Base-by-base conservation (phyloP, 2,113 vertebrate species). In the Scortum barcoo region DNA sequence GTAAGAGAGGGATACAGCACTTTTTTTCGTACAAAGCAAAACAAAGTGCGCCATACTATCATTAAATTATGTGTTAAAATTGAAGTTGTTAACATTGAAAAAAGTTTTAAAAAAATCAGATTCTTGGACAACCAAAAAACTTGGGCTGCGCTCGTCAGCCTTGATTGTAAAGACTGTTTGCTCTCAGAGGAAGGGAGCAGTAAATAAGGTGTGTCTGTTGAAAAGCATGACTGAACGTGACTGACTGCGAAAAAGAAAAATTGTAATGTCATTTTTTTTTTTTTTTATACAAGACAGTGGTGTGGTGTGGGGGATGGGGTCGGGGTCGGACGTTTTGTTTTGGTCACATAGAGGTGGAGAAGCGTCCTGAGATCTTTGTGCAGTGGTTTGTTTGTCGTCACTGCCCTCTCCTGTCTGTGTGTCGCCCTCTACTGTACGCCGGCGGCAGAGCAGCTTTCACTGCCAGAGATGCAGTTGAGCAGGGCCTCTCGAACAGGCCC, bases 161-260 rank as follows among this genome's bases (percentile, higher is more conserved):
- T 90, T 90, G 93, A 94, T 93, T 94, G 93, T 95, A 91, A 83
- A 91, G 86, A 91, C 79, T 80, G 86, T 94, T 93, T 72, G 69
- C 83, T 90, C 88, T 75, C 53, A 46, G 66, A 69, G 72, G 78
- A 61, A 76, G 57, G 67, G 80, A 86, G 57, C 81, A 70, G 70
- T 88, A 40, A 62, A 72, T 76, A 77, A 58, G 66, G 78, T 83
- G 65, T 81, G 82, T 91, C 63, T 92, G 84, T 82, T 80, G 86
- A 84, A 81, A 80, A 89, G 84, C 83, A 81, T 92, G 91, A 81
- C 79, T 81, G 88, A 85, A 88, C 66, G 62, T 51, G 77, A 85
- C 76, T 71, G 84, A 80, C 74, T 53, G 77, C 76, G 65, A 80
- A 69, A 69, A 88, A 40, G 50, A 84, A 62, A 72, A 83, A 80